Evolutionary conservation across 2,888 invertebrate genomes (phyloP), one percentile per base, ranked within the genome.

Genomic region (Prionchulus punctatus): DNA sequence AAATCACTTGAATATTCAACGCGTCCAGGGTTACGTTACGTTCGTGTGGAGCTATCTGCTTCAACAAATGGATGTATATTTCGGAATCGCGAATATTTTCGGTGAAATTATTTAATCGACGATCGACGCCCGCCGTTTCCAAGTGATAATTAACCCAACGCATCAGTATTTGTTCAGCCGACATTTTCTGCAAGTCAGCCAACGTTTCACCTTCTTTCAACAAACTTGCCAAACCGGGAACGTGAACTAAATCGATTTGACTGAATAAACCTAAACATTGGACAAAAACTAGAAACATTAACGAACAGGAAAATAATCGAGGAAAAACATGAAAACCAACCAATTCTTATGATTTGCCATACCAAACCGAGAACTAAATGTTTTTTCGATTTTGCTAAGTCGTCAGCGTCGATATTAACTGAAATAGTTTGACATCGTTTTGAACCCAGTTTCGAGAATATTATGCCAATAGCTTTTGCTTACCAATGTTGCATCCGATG

Each of bases 131-230:
- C 3, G 70, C 69, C 60, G 65, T 54, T n/a, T n/a, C 84, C 70
- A 99, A 77, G 73, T 99, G 98, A 75, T 94, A 90, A 77, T 98
- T 98, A 60, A 98, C 96, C 98, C 98, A 99, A 70, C 98, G 81
- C 30, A 99, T 78, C 1, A 99, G 79, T 68, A 98, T 92, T 25
- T 87, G 85, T 73, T 99, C 98, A 0, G 98, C 96, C 0, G 94
- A 91, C 47, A 98, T 75, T 58, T 87, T 87, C 75, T 92, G 81
- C 36, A 99, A 79, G 72, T 96, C 94, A 69, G 94, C 94, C 67
- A 94, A 83, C 47, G 84, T 84, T 72, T 98, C 98, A 2, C 73
- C 76, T 1, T 90, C 85, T 54, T 83, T 80, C 21, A 94, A 77
- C 51, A 98, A 78, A 21, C 87, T 84, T 0, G 94, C 88, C 60